A percentile compares a stretch with the other conserved stretches of the same genome.
Evolutionary conservation across 2,888 invertebrate species (phyloP).

Genomic region (Tanaodytes sp.): DNA sequence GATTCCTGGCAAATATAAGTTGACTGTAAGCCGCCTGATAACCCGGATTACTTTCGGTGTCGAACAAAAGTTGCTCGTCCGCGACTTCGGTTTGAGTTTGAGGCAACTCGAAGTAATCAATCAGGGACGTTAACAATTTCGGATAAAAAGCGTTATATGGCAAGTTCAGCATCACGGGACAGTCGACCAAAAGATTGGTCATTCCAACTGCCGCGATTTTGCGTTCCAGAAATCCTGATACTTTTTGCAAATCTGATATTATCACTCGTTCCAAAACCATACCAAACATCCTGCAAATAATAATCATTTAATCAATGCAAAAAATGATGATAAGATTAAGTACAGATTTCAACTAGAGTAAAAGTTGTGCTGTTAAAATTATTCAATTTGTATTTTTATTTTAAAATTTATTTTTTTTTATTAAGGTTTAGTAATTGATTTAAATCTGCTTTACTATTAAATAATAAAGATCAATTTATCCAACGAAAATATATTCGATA

Average conservation of each 20-base stretch:
- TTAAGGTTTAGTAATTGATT: too few relatives aligned
- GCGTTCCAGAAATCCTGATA: slow-evolving; percentile 86
- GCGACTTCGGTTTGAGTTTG: slow-evolving; percentile 84
- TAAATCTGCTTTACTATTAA: too few relatives aligned
- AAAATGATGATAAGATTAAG: too few relatives aligned
- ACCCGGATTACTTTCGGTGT: slow-evolving; percentile 88
- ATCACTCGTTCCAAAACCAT: slow-evolving; percentile 95
- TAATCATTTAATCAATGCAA: neutral
- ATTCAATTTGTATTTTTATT: neutral
- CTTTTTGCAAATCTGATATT: slow-evolving; percentile 89
- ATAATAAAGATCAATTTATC: too few relatives aligned
- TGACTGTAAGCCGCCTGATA: slow-evolving; percentile 92
- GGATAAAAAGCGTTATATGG: slow-evolving; percentile 75
- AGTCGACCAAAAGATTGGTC: slow-evolving; percentile 87
- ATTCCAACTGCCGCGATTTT: slow-evolving; percentile 94
- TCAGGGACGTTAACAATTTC: slow-evolving; percentile 73
- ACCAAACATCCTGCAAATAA: slow-evolving; percentile 85
- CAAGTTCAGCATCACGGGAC: slow-evolving; percentile 79
- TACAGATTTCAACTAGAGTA: too few relatives aligned
- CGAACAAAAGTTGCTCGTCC: slow-evolving; percentile 89
- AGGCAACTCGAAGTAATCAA: slow-evolving; percentile 91
- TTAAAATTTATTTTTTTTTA: too few relatives aligned
- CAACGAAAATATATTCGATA: too few relatives aligned
- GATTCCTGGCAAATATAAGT: slow-evolving; percentile 87
- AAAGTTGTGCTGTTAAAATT: neutral